A percentile compares a stretch with the other conserved stretches of the same genome.
phyloP scores from a whole-genome alignment of 2,888 invertebrate species.

The Phaonia tiefii region DNA sequence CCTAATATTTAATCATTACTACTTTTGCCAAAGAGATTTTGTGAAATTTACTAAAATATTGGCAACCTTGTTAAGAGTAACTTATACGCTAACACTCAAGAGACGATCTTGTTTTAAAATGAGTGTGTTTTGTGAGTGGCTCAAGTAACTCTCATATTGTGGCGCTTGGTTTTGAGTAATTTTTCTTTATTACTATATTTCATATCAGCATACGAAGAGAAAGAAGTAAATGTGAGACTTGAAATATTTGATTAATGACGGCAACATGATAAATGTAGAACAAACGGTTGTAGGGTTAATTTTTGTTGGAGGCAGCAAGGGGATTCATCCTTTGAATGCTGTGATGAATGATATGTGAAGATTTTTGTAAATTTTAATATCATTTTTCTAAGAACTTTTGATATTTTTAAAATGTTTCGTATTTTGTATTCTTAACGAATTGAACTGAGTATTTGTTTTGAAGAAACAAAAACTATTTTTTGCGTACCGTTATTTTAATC shows the following conservation, averaged over 20 bases:
- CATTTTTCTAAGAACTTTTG: slow-evolving; percentile 7
- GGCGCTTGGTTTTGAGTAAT: slow-evolving; percentile 26
- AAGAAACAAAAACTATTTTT: too few relatives aligned
- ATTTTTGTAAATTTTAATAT: background rate
- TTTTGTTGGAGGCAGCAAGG: too few relatives aligned
- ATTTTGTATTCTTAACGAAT: too few relatives aligned
- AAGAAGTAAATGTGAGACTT: slow-evolving; percentile 4
- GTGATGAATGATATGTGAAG: too few relatives aligned
- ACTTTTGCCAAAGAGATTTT: slow-evolving; percentile 38
- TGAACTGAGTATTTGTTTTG: too few relatives aligned
- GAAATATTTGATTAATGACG: slow-evolving; percentile 39
- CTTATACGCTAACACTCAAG: background rate
- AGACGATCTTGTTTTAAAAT: background rate
- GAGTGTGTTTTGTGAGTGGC: background rate
- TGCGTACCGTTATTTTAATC: too few relatives aligned
- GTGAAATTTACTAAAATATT: slow-evolving; percentile 36
- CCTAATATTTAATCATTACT: background rate
- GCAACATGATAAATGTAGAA: background rate
- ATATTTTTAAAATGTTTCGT: too few relatives aligned
- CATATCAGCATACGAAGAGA: background rate
- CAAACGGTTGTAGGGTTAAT: background rate
- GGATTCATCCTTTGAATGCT: too few relatives aligned
- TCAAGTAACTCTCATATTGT: slow-evolving; percentile 20
- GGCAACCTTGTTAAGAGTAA: slow-evolving; percentile 49
- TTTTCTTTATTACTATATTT: background rate